Evolutionary conservation across 2,797 vertebrate genomes (phyloP), one percentile per base, ranked within the genome.

Genomic region (Malurus leucopterus): DNA sequence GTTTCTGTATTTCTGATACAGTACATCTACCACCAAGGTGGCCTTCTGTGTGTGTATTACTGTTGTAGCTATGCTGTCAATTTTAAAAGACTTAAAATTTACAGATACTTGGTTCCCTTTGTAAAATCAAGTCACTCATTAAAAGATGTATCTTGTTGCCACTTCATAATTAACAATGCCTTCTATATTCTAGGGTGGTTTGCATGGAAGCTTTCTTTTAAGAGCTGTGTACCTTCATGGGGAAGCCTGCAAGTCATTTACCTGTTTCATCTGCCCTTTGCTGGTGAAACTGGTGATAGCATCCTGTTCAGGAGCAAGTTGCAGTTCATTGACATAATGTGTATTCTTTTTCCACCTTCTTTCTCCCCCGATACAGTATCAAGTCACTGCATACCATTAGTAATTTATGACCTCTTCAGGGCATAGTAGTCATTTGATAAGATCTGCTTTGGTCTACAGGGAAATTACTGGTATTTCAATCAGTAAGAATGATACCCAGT

Each of bases 351-450:
- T 82, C 54, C 41, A 36, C 24, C 30, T 59, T 71, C 43, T 21
- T 32, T 24, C n/a, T 43, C 57, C 12, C 19, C 15, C 14, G 20
- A 9, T 64, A 12, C 32, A 38, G 47, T 76, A 71, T 94, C 72
- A 71, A 80, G 75, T 93, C 53, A 43, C 63, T 84, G 44, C 38
- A 36, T 62, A 40, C 32, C 32, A 15, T 92, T 77, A 92, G 51
- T 69, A 90, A 95, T 95, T 91, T 89, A 94, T 93, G 74, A 40
- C 78, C 47, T 91, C 88, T 90, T 93, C 47, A 51, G 82, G 51
- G 81, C 82, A 74, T 23, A 24, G 26, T 65, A 43, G 78, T 83
- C 24, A 77, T 74, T 90, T 87, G 93, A 83, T 90, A 83, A 89
- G 65, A 77, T 87, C 81, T 87, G 44, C 62, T 80, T 91, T 85